Evolutionary conservation across 2,113 vertebrate genomes (phyloP).

Genomic region (Menidia beryllina): DNA sequence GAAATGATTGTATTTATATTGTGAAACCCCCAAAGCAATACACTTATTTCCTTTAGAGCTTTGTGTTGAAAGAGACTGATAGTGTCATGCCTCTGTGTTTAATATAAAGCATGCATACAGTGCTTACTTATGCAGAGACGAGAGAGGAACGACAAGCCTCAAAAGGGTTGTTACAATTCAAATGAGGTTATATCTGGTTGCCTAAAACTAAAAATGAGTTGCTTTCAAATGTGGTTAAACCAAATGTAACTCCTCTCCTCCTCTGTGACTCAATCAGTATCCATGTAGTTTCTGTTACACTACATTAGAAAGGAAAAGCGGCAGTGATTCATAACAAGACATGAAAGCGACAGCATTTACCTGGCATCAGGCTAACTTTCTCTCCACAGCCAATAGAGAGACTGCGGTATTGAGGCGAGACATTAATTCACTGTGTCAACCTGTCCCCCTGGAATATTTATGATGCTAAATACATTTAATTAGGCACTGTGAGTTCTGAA

Average conservation of each 20-base stretch:
- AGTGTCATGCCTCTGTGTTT: not conserved
- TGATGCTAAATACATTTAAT: constrained; percentile 87
- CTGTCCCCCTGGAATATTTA: constrained; percentile 86
- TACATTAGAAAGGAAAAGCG: constrained; percentile 72
- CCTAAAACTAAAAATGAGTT: constrained; percentile 5
- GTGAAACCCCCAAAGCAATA: not conserved
- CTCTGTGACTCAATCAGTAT: constrained; percentile 55
- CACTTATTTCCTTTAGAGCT: not conserved
- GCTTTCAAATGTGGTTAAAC: constrained; percentile 1
- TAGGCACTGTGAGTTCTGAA: constrained; percentile 74
- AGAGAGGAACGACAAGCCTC: not conserved
- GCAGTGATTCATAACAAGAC: constrained; percentile 74
- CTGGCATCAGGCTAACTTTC: constrained; percentile 73
- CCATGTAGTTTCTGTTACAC: constrained; percentile 60
- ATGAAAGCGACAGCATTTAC: constrained; percentile 74
- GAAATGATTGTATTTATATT: not conserved
- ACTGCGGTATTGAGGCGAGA: constrained; percentile 80
- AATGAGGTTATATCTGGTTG: constrained; percentile 7
- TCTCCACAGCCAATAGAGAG: constrained; percentile 75
- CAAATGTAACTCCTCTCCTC: constrained; percentile 21
- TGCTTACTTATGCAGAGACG: not conserved
- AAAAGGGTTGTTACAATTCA: not conserved
- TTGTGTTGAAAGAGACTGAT: no score
- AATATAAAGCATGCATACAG: not conserved
- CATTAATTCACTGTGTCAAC: constrained; percentile 85